These are phyloP conservation scores for Cossypha polioptera DNA, from an alignment of 2,797 vertebrate genomes.

Conservation along the genomic window DNA sequence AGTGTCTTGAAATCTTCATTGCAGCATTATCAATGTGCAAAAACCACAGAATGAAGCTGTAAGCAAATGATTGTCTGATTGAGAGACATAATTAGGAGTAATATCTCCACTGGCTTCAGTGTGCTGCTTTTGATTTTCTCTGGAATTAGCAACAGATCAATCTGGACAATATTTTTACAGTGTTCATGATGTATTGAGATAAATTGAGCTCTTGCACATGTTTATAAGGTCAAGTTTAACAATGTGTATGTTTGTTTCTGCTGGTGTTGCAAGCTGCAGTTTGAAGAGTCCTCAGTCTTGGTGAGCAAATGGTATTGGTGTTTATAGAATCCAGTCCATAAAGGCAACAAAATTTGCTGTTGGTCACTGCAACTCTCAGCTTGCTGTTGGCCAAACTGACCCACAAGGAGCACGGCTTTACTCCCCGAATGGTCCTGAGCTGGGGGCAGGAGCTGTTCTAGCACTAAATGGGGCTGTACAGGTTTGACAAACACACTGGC, in stretches of 20 bases:
- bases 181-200: background rate
- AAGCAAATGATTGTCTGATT: background rate
- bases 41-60: background rate
- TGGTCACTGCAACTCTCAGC: background rate
- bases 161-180: background rate
- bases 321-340: background rate
- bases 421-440: background rate
- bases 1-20: background rate
- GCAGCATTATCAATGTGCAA: background rate
- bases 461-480: accelerated
- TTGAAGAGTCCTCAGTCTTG: background rate
- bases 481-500: background rate
- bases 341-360: slow-evolving; percentile 12
- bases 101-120: background rate
- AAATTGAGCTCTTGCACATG: background rate
- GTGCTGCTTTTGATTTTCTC: background rate
- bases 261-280: background rate
- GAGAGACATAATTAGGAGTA: background rate
- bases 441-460: background rate
- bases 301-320: background rate
- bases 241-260: slow-evolving; percentile 25
- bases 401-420: background rate
- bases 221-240: slow-evolving; percentile 38
- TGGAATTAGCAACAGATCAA: background rate
- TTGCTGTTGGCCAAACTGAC: background rate